Evolutionary conservation across 2,797 vertebrate genomes (phyloP), one percentile per base, ranked within the genome.

Genomic region (Lagodon rhomboides): DNA sequence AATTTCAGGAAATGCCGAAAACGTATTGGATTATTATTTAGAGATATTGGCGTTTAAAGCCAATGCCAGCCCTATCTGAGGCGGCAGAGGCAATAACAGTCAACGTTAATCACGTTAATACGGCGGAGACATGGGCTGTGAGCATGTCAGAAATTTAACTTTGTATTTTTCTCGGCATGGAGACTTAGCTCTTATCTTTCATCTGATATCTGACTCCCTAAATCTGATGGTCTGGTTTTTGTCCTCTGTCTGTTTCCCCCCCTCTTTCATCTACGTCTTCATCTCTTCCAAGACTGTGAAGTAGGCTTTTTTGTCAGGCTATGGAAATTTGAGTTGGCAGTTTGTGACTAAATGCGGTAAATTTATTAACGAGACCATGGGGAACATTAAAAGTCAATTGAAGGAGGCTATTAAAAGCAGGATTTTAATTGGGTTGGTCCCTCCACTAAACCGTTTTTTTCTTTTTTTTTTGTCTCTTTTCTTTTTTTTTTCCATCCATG

Each of bases 361-460:
- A 94, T 95, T 89, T 94, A 95, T 94, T 94, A 95, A 94, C 76
- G 81, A 91, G 94, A 90, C 94, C 90, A 77, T 64, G 71, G 94
- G 94, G 94, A 95, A 89, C 89, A 91, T 93, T 95, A 93, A 94
- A 94, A 94, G 92, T 93, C 92, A 93, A 94, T 93, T 93, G 93
- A 94, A 94, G 88, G 91, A 95, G 92, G 89, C 93, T 95, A 94
- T 95, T 94, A 95, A 94, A 95, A 94, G 92, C 80, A 77, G 73
- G 85, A 90, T 91, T 94, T 93, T 95, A 94, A 95, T 95, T 95
- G 94, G 88, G 80, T 93, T 92, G 88, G 84, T 93, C 78, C 80
- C 88, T 89, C 71, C 73, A 87, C 90, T 90, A 90, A 91, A 91
- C 68, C 73, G 5, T 59, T 70, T 77, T 82, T 88, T 88, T 89